Percentiles rank a stretch among this genome's conserved stretches.
phyloP scores from a whole-genome alignment of 2,113 vertebrate genomes.

The Marmota monax region DNA sequence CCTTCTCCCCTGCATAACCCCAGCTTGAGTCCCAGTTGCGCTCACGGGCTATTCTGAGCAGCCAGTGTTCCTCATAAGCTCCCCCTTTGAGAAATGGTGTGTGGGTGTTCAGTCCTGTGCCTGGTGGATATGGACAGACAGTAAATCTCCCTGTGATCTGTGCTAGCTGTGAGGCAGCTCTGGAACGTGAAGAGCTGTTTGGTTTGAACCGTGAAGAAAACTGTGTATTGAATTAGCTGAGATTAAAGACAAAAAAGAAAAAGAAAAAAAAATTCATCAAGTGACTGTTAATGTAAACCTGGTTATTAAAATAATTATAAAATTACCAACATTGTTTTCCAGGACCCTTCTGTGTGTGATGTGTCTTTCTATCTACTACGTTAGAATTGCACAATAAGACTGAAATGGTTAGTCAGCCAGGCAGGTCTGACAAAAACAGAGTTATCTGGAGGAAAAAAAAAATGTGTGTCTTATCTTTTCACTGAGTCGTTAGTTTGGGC shows the following conservation, averaged over 20 bases:
- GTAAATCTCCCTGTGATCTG: slow-evolving; percentile 77
- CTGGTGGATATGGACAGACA: slow-evolving; percentile 77
- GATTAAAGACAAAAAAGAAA: slow-evolving; percentile 36
- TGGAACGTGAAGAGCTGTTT: slow-evolving; percentile 74
- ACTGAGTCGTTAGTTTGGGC: not conserved
- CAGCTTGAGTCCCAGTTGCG: slow-evolving; percentile 34
- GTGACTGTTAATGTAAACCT: slow-evolving; percentile 84
- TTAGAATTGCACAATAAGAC: not conserved
- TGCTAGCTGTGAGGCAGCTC: slow-evolving; percentile 80
- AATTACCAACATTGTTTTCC: not conserved
- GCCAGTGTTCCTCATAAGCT: slow-evolving; percentile 55
- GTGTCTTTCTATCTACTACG: not conserved
- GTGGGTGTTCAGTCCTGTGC: slow-evolving; percentile 81
- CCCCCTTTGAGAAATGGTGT: slow-evolving; percentile 71
- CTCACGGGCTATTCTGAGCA: not conserved
- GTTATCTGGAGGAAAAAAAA: not conserved
- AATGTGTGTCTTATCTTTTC: not conserved
- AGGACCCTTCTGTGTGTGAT: not conserved
- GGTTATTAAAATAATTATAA: slow-evolving; percentile 83
- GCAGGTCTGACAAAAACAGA: not conserved
- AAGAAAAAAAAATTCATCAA: slow-evolving; percentile 65
- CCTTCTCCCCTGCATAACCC: not conserved
- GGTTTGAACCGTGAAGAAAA: slow-evolving; percentile 81
- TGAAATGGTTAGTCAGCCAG: not conserved
- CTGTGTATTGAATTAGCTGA: slow-evolving; percentile 83